phyloP scores from a whole-genome alignment of 2,113 vertebrate species.

The Rostratula benghalensis region DNA sequence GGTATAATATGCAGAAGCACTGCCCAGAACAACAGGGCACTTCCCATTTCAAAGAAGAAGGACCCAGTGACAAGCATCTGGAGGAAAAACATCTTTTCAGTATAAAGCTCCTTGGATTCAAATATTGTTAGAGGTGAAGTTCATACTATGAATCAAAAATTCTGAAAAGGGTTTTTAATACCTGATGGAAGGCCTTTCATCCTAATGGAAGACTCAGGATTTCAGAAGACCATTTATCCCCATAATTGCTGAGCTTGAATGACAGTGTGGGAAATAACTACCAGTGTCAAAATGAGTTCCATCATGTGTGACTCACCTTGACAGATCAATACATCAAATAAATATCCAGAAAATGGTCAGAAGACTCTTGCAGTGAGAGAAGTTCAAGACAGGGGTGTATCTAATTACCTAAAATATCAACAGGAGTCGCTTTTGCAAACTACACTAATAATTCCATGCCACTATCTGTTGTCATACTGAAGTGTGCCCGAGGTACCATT shows the following conservation, averaged over 20 bases:
- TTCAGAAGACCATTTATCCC: neutral
- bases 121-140: neutral
- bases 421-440: neutral
- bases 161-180: neutral
- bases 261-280: neutral
- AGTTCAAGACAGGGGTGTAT: neutral
- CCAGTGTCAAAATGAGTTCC: neutral
- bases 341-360: neutral
- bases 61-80: neutral
- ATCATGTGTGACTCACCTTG: neutral
- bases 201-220: neutral
- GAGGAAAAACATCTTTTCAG: neutral
- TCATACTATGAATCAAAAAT: neutral
- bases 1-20: neutral
- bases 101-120: neutral
- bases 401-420: neutral
- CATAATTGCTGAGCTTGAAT: neutral
- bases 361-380: neutral
- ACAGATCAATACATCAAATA: neutral
- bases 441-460: neutral
- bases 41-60: conserved; percentile 5
- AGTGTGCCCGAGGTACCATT: neutral
- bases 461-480: neutral
- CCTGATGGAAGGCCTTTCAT: neutral
- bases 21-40: neutral